phyloP scores from a whole-genome alignment of 2,113 vertebrate genomes.

The Climacteris rufus region DNA sequence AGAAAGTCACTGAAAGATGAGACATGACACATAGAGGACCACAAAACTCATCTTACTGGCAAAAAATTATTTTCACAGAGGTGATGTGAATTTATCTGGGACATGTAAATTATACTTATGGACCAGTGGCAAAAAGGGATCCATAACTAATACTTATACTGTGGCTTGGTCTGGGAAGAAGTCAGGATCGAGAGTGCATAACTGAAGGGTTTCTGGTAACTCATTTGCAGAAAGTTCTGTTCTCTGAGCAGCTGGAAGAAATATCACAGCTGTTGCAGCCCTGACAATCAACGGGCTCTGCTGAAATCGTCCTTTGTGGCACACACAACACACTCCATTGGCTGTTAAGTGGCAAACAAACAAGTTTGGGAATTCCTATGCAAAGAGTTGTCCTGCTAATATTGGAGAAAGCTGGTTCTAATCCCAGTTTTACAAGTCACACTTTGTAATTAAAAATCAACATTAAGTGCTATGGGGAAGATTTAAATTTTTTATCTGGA shows the following conservation, averaged over 20 bases:
- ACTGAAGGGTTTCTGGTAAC: background rate
- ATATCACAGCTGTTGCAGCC: background rate
- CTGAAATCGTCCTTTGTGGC: background rate
- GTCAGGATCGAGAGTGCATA: background rate
- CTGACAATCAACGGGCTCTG: background rate
- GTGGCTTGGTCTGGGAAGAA: background rate
- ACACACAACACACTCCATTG: background rate
- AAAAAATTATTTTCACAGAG: background rate
- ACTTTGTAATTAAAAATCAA: background rate
- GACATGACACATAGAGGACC: rapidly evolving
- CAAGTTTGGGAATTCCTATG: background rate
- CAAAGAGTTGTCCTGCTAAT: background rate
- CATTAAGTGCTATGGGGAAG: background rate
- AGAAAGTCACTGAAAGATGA: background rate
- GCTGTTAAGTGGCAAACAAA: background rate
- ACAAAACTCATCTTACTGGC: background rate
- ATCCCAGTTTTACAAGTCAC: background rate
- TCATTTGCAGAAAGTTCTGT: background rate
- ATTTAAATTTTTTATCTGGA: background rate
- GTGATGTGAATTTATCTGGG: background rate
- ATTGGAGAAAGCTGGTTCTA: background rate
- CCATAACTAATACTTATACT: background rate
- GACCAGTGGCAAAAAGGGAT: background rate
- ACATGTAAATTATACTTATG: background rate
- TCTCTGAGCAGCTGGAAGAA: background rate